A percentile compares a stretch with the other conserved stretches of the same genome.
Conservation (phyloP, 2,113 vertebrate genomes). For the Rhinichthys klamathensis region DNA sequence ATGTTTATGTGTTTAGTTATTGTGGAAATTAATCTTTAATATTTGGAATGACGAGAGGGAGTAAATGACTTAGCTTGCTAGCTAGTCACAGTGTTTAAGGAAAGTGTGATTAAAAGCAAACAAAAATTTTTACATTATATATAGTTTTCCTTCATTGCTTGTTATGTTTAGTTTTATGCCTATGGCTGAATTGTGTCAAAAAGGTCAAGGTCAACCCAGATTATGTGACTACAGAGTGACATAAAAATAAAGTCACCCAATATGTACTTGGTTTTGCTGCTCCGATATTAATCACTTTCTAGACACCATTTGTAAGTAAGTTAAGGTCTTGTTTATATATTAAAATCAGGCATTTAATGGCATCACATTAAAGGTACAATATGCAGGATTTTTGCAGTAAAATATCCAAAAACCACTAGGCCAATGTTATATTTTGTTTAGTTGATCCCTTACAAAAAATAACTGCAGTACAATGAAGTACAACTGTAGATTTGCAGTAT, state of each 20-base stretch:
- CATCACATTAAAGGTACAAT: too few relatives aligned
- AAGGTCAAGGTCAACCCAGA: not conserved
- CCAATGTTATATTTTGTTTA: too few relatives aligned
- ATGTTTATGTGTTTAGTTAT: not conserved
- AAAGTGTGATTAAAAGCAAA: not conserved
- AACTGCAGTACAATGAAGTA: too few relatives aligned
- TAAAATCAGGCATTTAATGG: not conserved
- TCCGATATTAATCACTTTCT: not conserved
- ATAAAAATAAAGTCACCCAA: not conserved
- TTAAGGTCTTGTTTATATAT: not conserved
- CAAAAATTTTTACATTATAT: not conserved
- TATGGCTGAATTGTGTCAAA: not conserved
- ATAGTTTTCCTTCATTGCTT: not conserved
- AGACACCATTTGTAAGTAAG: not conserved
- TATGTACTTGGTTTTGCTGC: too few relatives aligned
- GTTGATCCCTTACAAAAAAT: too few relatives aligned
- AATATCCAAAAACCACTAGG: too few relatives aligned
- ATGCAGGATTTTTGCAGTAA: too few relatives aligned
- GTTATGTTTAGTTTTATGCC: not conserved
- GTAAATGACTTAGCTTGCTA: not conserved
- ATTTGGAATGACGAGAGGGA: not conserved
- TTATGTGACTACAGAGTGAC: not conserved
- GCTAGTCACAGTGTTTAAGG: not conserved
- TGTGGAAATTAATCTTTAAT: not conserved
- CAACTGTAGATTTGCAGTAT: too few relatives aligned